Conservation (phyloP, 30 jellyfish, hydroid and myxozoan genomes). For the Mastigias papua region DNA sequence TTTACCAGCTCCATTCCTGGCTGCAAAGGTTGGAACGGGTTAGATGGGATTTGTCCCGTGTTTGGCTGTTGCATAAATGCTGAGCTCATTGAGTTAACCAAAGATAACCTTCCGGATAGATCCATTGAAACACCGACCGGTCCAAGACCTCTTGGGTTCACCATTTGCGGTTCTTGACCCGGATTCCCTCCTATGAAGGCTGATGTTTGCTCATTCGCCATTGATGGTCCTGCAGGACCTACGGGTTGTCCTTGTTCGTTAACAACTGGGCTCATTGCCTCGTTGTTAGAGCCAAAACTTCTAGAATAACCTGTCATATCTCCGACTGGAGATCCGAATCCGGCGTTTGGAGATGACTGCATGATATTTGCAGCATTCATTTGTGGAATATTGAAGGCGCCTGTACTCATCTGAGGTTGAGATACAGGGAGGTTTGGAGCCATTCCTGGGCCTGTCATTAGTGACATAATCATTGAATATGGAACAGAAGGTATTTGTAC, state of each 20-base stretch:
- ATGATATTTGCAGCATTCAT: constrained; percentile 36
- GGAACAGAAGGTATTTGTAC: constrained; percentile 69
- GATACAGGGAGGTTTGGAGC: constrained; percentile 64
- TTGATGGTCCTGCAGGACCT: constrained; percentile 1
- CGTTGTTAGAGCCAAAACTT: constrained; percentile 7
- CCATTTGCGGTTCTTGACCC: constrained; percentile 43
- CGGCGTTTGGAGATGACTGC: constrained; percentile 21
- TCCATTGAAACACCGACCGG: constrained; percentile 60
- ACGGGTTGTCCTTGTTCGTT: constrained; percentile 11
- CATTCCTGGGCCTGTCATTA: constrained; percentile 74
- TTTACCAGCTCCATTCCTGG: constrained; percentile 69
- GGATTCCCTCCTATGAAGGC: constrained; percentile 54
- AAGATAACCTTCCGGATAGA: constrained; percentile 45
- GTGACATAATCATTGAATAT: constrained; percentile 62
- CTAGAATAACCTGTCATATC: constrained; percentile 53
- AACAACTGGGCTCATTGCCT: background rate
- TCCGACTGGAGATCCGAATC: background rate
- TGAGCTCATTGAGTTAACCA: constrained; percentile 43
- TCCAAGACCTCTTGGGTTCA: constrained; percentile 7
- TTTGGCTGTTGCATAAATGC: constrained; percentile 62
- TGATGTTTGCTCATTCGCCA: background rate
- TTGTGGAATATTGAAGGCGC: constrained; percentile 63
- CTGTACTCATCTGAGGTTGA: constrained; percentile 73
- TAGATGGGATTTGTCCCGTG: constrained; percentile 41
- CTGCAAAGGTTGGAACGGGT: constrained; percentile 71